These are phyloP conservation scores for Hippopotamus amphibius DNA, from an alignment of 2,113 vertebrate genomes.

Conservation along the genomic window DNA sequence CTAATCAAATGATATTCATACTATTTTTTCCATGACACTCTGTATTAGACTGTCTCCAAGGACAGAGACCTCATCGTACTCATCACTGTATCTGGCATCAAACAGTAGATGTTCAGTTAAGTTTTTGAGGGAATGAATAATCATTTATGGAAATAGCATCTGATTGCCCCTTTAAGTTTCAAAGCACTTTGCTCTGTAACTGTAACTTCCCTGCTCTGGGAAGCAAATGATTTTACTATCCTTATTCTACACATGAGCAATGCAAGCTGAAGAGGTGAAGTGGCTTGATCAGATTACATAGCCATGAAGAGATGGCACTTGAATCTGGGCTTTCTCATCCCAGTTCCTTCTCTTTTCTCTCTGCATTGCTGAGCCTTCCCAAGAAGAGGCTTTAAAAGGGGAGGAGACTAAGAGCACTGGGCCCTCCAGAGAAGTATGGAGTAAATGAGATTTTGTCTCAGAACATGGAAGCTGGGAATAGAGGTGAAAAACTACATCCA, in stretches of 20 bases:
- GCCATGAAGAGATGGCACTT: not conserved
- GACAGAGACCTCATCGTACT: not conserved
- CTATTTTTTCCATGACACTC: not conserved
- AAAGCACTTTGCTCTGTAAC: not conserved
- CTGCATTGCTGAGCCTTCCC: not conserved
- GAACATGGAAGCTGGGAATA: constrained; percentile 66
- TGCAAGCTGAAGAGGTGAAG: not conserved
- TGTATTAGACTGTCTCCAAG: not conserved
- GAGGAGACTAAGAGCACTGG: not conserved
- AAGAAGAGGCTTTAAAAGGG: not conserved
- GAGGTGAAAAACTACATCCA: constrained; percentile 72
- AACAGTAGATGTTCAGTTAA: constrained; percentile 26
- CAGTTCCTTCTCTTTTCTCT: not conserved
- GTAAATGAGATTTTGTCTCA: constrained; percentile 73
- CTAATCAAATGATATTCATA: not conserved
- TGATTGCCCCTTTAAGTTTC: not conserved
- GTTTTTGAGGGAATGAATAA: not conserved
- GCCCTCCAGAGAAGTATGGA: constrained; percentile 34
- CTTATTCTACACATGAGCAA: not conserved
- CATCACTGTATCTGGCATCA: not conserved
- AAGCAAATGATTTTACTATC: not conserved
- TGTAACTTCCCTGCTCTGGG: not conserved
- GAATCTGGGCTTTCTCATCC: not conserved
- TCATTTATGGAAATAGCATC: not conserved
- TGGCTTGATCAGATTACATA: not conserved